Evolutionary conservation across 2,888 invertebrate genomes (phyloP), one percentile per base, ranked within the genome.

Genomic region (Poecilus cupreus): DNA sequence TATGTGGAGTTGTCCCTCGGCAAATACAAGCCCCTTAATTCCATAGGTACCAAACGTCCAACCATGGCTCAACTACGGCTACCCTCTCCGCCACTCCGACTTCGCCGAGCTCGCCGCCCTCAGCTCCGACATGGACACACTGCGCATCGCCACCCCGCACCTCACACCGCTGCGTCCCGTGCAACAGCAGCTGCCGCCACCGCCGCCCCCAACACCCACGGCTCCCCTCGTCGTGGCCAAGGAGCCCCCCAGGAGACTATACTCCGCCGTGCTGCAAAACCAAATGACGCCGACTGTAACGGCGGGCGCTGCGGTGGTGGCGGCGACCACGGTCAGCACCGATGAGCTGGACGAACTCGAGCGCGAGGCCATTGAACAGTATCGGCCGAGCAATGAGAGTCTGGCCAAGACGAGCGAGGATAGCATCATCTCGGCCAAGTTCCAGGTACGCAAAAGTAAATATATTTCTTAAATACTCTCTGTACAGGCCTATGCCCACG

Each of bases 321-420:
- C 79, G 10, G 79, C 49, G 10, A 68, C 64, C 11, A 68, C 13
- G 8, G 37, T 68, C 37, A 68, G 18, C 37, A 68, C 32, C 5
- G 74, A 57, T 5, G 81, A 81, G 20, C 18, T 75, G 0, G 92
- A 92, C 80, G 92, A 92, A 84, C 86, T 93, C 64, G 92, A 93
- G 85, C 90, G 91, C 82, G 91, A 92, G 86, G 93, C 93, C 0
- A 85, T 93, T 75, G 92, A 92, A 85, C 91, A 92, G 84, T 91
- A 91, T 84, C 92, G 93, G 85, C 90, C 91, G n/a, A 91, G 90
- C 4, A 90, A 91, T 83, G 91, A 91, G 84, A 91, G 91, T 13
- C 51, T 80, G 24, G 51, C 20, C 10, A 57, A 51, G 20, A 18
- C 39, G 8, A 51, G 51, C 0, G 49, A 54, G 37, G 80, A 80